Evolutionary conservation across 2,888 invertebrate species (phyloP).

Genomic region (Rhyacophila evoluta): DNA sequence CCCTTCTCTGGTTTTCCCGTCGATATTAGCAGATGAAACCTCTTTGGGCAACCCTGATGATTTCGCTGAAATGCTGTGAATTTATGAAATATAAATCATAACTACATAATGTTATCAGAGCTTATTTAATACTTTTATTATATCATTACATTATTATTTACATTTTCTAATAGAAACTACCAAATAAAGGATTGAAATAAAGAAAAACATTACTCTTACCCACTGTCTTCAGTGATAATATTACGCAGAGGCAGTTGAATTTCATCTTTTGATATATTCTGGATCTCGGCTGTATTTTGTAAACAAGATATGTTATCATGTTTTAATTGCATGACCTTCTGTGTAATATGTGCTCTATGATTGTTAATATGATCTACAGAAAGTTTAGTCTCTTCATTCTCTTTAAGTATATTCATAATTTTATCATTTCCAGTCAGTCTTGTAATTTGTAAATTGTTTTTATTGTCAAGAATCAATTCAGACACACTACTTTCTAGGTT

Average conservation of each 20-base stretch:
- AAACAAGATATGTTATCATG: neutral
- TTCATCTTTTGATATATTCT: neutral
- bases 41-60: neutral
- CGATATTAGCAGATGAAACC: neutral
- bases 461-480: neutral
- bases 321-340: neutral
- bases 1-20: neutral
- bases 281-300: neutral
- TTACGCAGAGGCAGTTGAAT: neutral
- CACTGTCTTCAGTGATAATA: neutral
- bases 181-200: no score
- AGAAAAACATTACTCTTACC: neutral
- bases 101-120: neutral
- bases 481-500: no score
- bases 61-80: conserved; percentile 2
- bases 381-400: neutral
- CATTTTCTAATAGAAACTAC: no score
- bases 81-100: neutral
- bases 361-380: neutral
- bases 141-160: no score
- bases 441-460: neutral
- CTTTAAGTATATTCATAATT: neutral
- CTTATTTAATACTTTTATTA: no score
- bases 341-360: neutral
- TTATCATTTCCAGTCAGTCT: conserved; percentile 7